Conservation (phyloP, 2,888 invertebrate species). For the Chrysolina haemoptera region DNA sequence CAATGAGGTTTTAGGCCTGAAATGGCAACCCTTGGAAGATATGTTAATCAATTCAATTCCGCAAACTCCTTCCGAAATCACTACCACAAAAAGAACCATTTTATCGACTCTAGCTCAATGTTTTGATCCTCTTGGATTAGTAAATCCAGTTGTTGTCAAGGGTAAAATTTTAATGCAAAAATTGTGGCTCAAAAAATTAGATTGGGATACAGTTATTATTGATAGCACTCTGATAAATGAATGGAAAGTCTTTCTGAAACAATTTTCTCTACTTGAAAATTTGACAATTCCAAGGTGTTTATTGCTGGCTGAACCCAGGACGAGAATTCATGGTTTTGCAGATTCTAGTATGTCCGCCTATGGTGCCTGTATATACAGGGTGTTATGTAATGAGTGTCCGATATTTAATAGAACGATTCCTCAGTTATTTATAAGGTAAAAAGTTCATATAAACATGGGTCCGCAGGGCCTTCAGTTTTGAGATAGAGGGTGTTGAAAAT, state of each 20-base stretch:
- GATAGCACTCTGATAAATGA: background rate
- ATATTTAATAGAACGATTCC: too few species aligned
- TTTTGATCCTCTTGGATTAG: background rate
- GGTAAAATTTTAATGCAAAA: background rate
- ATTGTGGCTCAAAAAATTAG: background rate
- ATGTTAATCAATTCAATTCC: conserved; percentile 32
- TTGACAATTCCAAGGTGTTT: background rate
- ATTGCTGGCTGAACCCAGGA: background rate
- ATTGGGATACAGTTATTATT: background rate
- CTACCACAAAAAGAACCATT: conserved; percentile 38
- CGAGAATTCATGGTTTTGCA: background rate
- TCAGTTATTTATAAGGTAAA: too few species aligned
- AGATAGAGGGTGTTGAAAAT: too few species aligned
- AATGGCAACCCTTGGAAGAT: conserved; percentile 35
- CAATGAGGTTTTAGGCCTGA: conserved; percentile 36
- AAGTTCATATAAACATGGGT: too few species aligned
- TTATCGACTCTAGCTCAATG: conserved; percentile 28
- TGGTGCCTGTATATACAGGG: background rate
- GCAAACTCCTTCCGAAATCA: background rate
- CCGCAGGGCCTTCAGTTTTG: too few species aligned
- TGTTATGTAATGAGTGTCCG: too few species aligned
- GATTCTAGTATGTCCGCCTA: background rate
- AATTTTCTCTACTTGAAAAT: background rate
- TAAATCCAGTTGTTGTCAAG: too few species aligned
- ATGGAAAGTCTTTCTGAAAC: background rate